Conservation (phyloP, 2,797 vertebrate species). For the Rhyacichthys aspro region DNA sequence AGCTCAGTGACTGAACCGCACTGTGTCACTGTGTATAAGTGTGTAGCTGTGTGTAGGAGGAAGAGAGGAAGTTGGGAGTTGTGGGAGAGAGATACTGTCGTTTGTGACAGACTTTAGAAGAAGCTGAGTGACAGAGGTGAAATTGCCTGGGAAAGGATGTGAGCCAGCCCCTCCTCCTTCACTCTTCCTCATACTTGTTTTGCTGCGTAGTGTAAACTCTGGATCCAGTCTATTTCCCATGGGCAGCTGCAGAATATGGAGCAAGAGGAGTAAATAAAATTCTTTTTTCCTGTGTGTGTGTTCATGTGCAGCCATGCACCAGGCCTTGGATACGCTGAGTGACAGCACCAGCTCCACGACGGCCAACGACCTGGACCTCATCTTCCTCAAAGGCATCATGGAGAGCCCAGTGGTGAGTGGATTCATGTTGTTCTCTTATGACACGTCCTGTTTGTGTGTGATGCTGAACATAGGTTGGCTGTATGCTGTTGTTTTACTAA, state of each 20-base stretch:
- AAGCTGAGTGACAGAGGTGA: slow-evolving; percentile 60
- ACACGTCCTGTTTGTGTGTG: not conserved
- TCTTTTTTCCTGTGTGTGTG: slow-evolving; percentile 21
- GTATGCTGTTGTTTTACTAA: no score
- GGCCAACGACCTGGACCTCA: slow-evolving; percentile 93
- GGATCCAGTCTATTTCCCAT: slow-evolving; percentile 34
- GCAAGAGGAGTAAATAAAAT: slow-evolving; percentile 23
- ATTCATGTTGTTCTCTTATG: slow-evolving; percentile 39
- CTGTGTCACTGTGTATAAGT: slow-evolving; percentile 12
- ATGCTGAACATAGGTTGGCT: not conserved
- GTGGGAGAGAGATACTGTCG: slow-evolving; percentile 46
- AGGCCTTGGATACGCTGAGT: slow-evolving; percentile 91
- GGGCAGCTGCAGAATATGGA: slow-evolving; percentile 22
- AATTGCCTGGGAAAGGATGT: slow-evolving; percentile 63
- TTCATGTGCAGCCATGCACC: slow-evolving; percentile 87
- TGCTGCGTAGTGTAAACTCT: slow-evolving; percentile 24
- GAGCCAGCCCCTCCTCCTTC: slow-evolving; percentile 27
- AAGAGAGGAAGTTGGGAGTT: slow-evolving; percentile 42
- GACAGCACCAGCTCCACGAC: slow-evolving; percentile 90
- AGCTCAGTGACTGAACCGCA: slow-evolving; percentile 14
- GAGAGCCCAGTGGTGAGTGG: slow-evolving; percentile 93
- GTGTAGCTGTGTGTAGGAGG: slow-evolving; percentile 12
- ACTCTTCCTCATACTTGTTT: slow-evolving; percentile 13
- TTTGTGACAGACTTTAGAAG: slow-evolving; percentile 43
- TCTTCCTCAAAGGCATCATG: slow-evolving; percentile 97